Evolutionary conservation across 2,113 vertebrate genomes (phyloP).

Genomic region (Cyprinodon brontotheroides): DNA sequence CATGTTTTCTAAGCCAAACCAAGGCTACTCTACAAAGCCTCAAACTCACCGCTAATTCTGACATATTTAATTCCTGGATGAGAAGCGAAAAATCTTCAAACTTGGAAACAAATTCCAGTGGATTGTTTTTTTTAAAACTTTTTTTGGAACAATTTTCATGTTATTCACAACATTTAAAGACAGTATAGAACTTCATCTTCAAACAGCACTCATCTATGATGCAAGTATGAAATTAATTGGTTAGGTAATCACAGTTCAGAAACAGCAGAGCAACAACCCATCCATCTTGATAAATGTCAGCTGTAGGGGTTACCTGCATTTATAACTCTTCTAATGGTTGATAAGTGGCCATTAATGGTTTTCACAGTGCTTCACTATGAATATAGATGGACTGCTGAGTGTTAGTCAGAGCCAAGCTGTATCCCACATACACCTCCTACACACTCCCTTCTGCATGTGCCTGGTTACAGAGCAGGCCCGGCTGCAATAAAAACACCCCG

Average conservation of each 20-base stretch:
- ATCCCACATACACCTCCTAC: conserved; percentile 73
- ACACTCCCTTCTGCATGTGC: conserved; percentile 61
- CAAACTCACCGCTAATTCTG: no score
- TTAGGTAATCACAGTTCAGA: neutral
- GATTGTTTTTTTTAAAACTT: no score
- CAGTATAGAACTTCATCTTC: neutral
- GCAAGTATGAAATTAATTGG: neutral
- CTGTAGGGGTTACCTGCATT: conserved; percentile 55
- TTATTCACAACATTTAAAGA: neutral
- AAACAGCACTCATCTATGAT: neutral
- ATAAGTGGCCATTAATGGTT: conserved; percentile 67
- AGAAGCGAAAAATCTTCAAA: no score
- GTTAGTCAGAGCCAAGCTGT: conserved; percentile 66
- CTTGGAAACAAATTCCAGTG: no score
- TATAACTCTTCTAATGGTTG: conserved; percentile 39
- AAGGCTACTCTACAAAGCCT: no score
- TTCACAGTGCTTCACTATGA: conserved; percentile 66
- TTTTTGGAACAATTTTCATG: neutral
- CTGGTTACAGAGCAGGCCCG: conserved; percentile 43
- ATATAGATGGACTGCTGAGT: conserved; percentile 67
- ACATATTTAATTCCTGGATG: no score
- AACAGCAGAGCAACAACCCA: conserved; percentile 16
- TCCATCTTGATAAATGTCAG: conserved; percentile 43
- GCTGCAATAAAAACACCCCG: conserved; percentile 24
- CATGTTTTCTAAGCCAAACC: no score